These are phyloP conservation scores for Papilio dardanus DNA, from an alignment of 1,140 invertebrate genomes.

Conservation along the genomic window DNA sequence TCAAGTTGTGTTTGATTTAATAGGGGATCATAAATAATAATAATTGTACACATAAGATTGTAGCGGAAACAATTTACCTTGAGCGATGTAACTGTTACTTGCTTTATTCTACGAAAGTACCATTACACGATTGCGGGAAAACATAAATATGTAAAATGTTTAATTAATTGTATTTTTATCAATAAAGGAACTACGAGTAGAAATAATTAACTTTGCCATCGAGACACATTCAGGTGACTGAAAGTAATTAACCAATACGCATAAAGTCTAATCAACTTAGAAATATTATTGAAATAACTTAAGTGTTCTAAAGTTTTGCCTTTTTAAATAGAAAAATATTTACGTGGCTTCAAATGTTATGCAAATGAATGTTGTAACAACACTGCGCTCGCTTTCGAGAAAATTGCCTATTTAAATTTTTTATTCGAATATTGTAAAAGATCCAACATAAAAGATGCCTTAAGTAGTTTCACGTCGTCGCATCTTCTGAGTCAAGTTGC, in stretches of 20 bases:
- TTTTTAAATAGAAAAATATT: background rate
- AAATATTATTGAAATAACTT: background rate
- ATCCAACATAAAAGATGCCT: conserved; percentile 15
- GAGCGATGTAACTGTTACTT: background rate
- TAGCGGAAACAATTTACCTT: background rate
- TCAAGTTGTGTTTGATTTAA: background rate
- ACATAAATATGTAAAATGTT: too few species aligned
- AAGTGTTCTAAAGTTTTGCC: background rate
- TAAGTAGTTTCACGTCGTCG: background rate
- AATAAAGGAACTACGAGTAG: too few species aligned
- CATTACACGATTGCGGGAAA: too few species aligned
- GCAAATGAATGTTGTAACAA: background rate
- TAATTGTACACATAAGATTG: background rate
- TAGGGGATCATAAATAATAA: background rate
- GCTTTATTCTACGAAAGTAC: too few species aligned
- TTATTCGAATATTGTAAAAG: conserved; percentile 12
- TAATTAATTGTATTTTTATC: too few species aligned
- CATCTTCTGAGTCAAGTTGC: background rate
- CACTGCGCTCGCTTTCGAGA: background rate
- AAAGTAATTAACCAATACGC: background rate
- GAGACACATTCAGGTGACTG: background rate
- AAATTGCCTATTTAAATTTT: conserved; percentile 5
- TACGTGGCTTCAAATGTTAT: background rate
- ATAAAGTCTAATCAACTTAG: background rate
- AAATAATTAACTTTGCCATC: background rate